phyloP scores from a whole-genome alignment of 1,140 invertebrate species.

The Drosophila persimilis region DNA sequence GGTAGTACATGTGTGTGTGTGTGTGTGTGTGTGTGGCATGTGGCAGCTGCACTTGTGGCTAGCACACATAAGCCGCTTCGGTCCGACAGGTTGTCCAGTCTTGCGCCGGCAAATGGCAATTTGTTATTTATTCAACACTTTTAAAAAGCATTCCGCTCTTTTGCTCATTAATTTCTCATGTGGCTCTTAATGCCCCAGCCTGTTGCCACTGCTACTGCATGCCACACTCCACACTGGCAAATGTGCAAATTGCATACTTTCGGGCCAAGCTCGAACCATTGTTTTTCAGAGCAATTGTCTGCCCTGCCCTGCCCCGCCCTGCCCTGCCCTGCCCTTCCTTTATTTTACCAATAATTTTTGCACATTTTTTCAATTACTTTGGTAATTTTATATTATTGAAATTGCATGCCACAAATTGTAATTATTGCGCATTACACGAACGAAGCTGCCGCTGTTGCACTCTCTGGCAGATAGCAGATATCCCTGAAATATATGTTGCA shows the following conservation, averaged over 20 bases:
- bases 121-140: constrained; percentile 81
- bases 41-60: constrained; percentile 45
- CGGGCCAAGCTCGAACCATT: constrained; percentile 23
- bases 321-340: no score
- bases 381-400: constrained; percentile 82
- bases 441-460: constrained; percentile 9
- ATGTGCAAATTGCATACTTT: constrained; percentile 44
- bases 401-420: constrained; percentile 78
- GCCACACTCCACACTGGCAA: constrained; percentile 14
- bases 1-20: no score
- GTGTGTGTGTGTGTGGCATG: not conserved
- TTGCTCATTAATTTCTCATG: constrained; percentile 81
- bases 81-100: constrained; percentile 33
- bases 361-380: constrained; percentile 73
- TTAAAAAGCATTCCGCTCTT: constrained; percentile 79
- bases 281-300: constrained; percentile 37
- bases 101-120: constrained; percentile 48
- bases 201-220: constrained; percentile 7
- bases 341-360: not conserved
- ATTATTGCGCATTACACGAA: constrained; percentile 63
- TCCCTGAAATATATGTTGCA: constrained; percentile 65
- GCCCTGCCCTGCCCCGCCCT: no score
- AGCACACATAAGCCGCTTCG: constrained; percentile 65
- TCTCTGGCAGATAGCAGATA: constrained; percentile 22
- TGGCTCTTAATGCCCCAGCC: constrained; percentile 67